Conservation (phyloP, 2,113 vertebrate species). For the Parus major region DNA sequence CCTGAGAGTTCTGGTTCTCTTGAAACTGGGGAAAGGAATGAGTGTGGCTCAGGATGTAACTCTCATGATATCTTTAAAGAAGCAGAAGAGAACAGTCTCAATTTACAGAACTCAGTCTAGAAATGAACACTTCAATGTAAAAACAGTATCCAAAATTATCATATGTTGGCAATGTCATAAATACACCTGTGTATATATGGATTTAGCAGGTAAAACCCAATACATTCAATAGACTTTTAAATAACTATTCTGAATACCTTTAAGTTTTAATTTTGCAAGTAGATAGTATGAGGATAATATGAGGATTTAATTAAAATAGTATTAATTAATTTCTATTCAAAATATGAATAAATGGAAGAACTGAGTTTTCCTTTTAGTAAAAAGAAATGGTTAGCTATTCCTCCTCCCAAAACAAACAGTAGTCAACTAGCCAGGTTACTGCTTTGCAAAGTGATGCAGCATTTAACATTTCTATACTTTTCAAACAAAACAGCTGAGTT, state of each 20-base stretch:
- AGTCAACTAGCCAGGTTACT: background rate
- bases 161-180: background rate
- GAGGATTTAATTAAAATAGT: background rate
- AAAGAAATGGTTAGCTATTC: background rate
- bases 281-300: background rate
- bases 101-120: background rate
- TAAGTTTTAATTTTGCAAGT: background rate
- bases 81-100: background rate
- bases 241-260: background rate
- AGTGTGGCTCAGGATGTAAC: background rate
- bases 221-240: fast-evolving
- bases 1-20: background rate
- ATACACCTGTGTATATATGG: fast-evolving
- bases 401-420: background rate
- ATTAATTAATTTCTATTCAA: background rate
- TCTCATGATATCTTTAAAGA: background rate
- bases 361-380: background rate
- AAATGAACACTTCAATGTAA: background rate
- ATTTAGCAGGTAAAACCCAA: background rate
- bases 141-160: background rate
- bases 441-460: background rate
- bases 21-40: background rate
- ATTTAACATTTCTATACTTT: background rate
- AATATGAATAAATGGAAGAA: background rate
- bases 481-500: background rate